Conservation (phyloP, 2,113 vertebrate genomes). For the Corythoichthys intestinalis region DNA sequence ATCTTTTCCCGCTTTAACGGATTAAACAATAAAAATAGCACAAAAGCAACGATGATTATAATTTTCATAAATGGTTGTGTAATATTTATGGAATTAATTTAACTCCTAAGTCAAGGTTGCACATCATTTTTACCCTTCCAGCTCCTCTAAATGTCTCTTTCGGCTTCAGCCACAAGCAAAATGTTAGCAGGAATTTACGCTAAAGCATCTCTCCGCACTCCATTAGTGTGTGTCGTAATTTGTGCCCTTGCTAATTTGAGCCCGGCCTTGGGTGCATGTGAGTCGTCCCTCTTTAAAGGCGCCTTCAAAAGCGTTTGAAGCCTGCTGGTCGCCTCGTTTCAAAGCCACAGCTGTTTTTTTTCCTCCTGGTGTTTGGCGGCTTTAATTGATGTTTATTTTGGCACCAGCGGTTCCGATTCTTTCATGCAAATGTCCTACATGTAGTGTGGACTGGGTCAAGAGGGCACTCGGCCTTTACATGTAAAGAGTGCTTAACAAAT, state of each 20-base stretch:
- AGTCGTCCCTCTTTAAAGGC: slow-evolving; percentile 69
- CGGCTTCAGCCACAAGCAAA: not conserved
- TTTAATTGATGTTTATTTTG: slow-evolving; percentile 83
- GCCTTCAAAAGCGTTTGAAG: slow-evolving; percentile 69
- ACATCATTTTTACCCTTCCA: not conserved
- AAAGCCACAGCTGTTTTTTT: slow-evolving; percentile 80
- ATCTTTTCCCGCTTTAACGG: not conserved
- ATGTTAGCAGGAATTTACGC: slow-evolving; percentile 4
- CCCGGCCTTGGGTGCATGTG: slow-evolving; percentile 65
- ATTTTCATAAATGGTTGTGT: no score
- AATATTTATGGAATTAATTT: no score
- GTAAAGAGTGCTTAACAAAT: slow-evolving; percentile 69
- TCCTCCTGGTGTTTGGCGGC: slow-evolving; percentile 74
- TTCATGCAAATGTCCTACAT: slow-evolving; percentile 77
- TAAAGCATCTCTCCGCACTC: slow-evolving; percentile 36
- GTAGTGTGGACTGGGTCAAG: slow-evolving; percentile 73
- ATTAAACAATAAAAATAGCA: no score
- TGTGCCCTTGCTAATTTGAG: slow-evolving; percentile 69
- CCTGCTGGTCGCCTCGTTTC: slow-evolving; percentile 74
- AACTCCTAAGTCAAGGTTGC: not conserved
- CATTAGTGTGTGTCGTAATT: slow-evolving; percentile 54
- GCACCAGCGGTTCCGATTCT: slow-evolving; percentile 72
- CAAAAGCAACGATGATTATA: no score
- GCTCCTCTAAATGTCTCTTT: not conserved
- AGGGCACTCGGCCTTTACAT: slow-evolving; percentile 66